These are phyloP conservation scores for Allophyes oxyacanthae DNA, from an alignment of 2,888 invertebrate genomes.

Conservation along the genomic window DNA sequence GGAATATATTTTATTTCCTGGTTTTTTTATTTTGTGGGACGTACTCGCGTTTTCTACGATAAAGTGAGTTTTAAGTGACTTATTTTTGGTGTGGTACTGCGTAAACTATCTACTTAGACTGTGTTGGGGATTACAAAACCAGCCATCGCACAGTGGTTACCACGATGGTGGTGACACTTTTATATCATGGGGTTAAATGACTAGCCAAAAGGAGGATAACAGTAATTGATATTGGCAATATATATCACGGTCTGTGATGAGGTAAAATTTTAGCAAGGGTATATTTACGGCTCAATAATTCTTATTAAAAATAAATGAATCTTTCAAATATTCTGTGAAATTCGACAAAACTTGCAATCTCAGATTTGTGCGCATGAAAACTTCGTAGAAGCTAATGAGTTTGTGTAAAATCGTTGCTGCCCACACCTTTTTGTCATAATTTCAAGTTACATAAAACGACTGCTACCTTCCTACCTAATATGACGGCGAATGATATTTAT, in stretches of 20 bases:
- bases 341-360: constrained; percentile 5
- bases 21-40: constrained; percentile 9
- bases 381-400: constrained; percentile 35
- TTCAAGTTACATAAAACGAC: background rate
- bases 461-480: no score
- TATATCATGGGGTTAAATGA: no score
- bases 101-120: no score
- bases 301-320: constrained; percentile 12
- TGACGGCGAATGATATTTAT: no score
- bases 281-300: background rate
- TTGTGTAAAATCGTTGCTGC: constrained; percentile 18
- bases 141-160: no score
- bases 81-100: background rate
- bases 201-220: no score
- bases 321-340: constrained; percentile 2
- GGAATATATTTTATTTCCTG: background rate
- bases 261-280: no score
- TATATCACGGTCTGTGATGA: no score
- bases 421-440: constrained; percentile 16
- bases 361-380: constrained; percentile 14
- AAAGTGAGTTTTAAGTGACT: background rate
- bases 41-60: background rate
- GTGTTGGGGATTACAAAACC: no score
- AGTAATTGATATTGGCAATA: no score
- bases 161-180: no score